Conservation (phyloP, 2,113 vertebrate genomes). For the Carassius auratus region DNA sequence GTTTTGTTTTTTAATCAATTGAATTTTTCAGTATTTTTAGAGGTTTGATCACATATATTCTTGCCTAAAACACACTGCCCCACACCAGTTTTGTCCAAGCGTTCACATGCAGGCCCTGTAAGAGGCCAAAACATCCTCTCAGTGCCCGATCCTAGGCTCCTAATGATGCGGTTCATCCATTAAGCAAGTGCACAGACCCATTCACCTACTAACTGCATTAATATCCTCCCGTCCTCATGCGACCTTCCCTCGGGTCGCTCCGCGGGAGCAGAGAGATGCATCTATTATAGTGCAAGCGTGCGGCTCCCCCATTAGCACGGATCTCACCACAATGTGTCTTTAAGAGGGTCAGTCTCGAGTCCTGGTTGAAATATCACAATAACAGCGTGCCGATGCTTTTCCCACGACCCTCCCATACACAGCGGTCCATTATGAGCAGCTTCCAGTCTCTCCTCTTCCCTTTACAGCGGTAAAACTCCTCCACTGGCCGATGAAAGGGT, state of each 20-base stretch:
- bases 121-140: not conserved
- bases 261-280: conserved; percentile 9
- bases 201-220: conserved; percentile 50
- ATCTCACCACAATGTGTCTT: conserved; percentile 43
- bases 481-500: conserved; percentile 58
- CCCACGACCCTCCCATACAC: conserved; percentile 67
- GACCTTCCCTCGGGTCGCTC: conserved; percentile 20
- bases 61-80: not conserved
- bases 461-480: conserved; percentile 48
- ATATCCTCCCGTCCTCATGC: conserved; percentile 28
- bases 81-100: not conserved
- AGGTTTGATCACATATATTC: not conserved
- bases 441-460: conserved; percentile 31
- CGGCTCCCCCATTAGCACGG: conserved; percentile 52
- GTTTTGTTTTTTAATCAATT: not conserved
- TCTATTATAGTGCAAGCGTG: conserved; percentile 52
- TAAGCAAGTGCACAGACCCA: conserved; percentile 32
- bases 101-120: not conserved
- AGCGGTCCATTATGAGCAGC: conserved; percentile 65
- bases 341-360: conserved; percentile 62
- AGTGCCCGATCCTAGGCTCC: not conserved
- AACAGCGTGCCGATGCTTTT: conserved; percentile 67
- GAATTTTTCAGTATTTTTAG: not conserved
- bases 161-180: conserved; percentile 48
- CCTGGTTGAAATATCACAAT: conserved; percentile 57